Base-by-base conservation (phyloP, 2,797 vertebrate genomes). In the Hyperoplus lanceolatus region DNA sequence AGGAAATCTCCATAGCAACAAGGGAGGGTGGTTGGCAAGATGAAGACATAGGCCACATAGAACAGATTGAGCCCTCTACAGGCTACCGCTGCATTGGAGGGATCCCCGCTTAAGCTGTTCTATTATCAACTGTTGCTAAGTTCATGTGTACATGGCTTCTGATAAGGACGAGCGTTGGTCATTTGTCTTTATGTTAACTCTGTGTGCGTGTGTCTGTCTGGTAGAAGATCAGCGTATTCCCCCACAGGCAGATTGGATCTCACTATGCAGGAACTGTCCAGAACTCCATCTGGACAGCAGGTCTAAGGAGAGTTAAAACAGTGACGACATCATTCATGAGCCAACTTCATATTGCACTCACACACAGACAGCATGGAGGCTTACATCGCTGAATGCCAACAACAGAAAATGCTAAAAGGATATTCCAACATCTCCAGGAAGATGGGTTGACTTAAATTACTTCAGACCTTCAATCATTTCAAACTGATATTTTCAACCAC, bases 1-100 rank as follows among this genome's bases (percentile, higher is more conserved):
- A 79, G 65, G 69, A 82, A 77, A 65, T 92, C 87, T 86, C 90
- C 89, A 70, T 88, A 86, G 90, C 89, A 93, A 93, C 90, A 91
- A 64, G 82, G 75, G 75, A 76, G 60, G 61, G 75, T 66, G 70
- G 79, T 80, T 70, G 43, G 72, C 48, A 36, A 63, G 69, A 70
- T 66, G 45, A 49, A 79, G 64, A 77, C 70, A 79, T 62, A 16
- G 58, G 49, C 64, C 54, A 41, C 48, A 59, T 5, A 49, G 41
- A 63, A n/a, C 21, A 80, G 68, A 82, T 68, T 58, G 50, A 72
- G 78, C 70, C 70, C 77, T 78, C 70, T 83, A 62, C 83, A 88
- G 80, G 86, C 70, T 83, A 60, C 83, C 87, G 80, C 84, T 85
- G 69, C 73, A 70, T 8, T 53, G 41, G 18, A 46, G 48, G 58